phyloP scores from a whole-genome alignment of 2,797 vertebrate genomes.

The Cryptoprocta ferox region DNA sequence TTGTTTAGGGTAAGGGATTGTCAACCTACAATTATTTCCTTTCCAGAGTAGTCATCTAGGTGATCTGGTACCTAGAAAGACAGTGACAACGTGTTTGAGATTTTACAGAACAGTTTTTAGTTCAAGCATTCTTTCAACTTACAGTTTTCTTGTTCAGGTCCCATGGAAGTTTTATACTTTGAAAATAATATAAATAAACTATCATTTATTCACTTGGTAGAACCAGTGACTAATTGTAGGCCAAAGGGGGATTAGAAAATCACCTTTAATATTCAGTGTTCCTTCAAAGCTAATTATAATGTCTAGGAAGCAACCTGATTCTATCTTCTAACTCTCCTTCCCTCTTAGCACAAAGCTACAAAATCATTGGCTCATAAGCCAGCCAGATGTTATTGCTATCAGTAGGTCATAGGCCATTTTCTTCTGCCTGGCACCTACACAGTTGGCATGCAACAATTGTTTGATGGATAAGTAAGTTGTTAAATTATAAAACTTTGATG shows the following conservation, averaged over 20 bases:
- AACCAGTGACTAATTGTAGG: not conserved
- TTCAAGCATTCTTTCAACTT: slow-evolving; percentile 16
- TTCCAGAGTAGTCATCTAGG: not conserved
- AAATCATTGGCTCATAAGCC: not conserved
- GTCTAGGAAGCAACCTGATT: not conserved
- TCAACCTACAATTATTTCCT: not conserved
- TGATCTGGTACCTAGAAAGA: not conserved
- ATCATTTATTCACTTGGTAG: not conserved
- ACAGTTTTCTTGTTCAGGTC: not conserved
- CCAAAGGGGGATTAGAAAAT: not conserved
- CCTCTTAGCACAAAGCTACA: not conserved
- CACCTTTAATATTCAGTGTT: not conserved
- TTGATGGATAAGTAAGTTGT: slow-evolving; percentile 31
- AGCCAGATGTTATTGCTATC: not conserved
- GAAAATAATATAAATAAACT: not conserved
- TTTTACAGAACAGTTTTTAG: slow-evolving; percentile 11
- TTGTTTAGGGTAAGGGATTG: not conserved
- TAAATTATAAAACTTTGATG: slow-evolving; percentile 14
- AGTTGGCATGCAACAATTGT: not conserved
- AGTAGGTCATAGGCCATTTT: not conserved
- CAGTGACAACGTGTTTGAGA: not conserved
- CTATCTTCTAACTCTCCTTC: not conserved
- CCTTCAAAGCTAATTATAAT: not conserved
- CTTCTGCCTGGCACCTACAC: not conserved
- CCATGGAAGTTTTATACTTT: not conserved